Percentiles rank a stretch among this genome's conserved stretches.
These are phyloP conservation scores for Tethya wilhelma DNA, from an alignment of 37 sponge, comb jelly and placozoan genomes.

Conservation along the genomic window DNA sequence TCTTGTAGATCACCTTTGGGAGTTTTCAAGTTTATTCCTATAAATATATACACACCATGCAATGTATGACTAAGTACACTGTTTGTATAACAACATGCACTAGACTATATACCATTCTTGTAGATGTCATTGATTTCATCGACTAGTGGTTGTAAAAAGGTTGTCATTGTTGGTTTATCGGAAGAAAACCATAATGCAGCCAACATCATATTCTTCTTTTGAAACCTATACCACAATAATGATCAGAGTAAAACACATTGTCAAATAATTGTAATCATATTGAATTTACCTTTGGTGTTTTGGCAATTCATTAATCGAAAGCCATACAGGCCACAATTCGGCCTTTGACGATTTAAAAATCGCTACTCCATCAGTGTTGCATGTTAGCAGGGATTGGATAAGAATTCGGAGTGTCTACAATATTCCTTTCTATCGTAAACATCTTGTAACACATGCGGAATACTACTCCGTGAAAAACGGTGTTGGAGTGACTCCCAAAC, in stretches of 20 bases:
- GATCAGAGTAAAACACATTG: neutral
- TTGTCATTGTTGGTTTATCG: conserved; percentile 14
- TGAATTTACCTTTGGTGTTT: conserved; percentile 22
- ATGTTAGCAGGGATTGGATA: neutral
- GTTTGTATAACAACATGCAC: too few species aligned
- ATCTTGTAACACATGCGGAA: neutral
- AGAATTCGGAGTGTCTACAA: neutral
- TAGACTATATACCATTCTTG: neutral
- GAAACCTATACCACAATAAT: neutral
- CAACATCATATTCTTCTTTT: conserved; percentile 6
- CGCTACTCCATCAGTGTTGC: conserved; percentile 40
- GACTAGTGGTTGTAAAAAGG: conserved; percentile 8
- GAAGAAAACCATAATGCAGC: conserved; percentile 18
- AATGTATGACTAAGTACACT: neutral
- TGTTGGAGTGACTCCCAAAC: neutral
- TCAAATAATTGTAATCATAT: neutral
- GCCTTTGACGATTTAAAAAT: conserved; percentile 38
- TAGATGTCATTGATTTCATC: neutral
- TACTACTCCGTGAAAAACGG: neutral
- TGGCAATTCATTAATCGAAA: conserved; percentile 47
- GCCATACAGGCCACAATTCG: conserved; percentile 46
- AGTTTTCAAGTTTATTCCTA: neutral
- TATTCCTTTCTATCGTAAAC: conserved; percentile 34
- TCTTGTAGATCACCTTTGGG: neutral
- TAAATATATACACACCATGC: neutral